These are phyloP conservation scores for Sylvia borin DNA, from an alignment of 2,797 vertebrate species.

Conservation along the genomic window DNA sequence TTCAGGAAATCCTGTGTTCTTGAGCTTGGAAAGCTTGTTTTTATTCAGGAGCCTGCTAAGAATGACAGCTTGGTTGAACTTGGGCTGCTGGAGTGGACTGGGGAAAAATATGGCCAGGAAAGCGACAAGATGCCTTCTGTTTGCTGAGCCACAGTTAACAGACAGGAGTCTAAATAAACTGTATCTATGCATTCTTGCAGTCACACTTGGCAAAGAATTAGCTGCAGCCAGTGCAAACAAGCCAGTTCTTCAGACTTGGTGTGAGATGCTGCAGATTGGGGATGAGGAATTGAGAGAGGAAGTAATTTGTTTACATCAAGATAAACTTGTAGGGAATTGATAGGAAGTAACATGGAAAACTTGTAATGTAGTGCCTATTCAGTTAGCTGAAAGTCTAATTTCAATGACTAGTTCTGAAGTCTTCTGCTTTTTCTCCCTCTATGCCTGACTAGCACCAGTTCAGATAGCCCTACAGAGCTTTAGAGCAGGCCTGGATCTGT, in stretches of 20 bases:
- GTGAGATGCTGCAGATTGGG: background rate
- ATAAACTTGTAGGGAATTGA: background rate
- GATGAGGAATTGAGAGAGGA: background rate
- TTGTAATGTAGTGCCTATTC: background rate
- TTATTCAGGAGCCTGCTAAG: background rate
- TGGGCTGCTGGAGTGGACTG: background rate
- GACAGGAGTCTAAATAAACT: background rate
- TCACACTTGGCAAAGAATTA: background rate
- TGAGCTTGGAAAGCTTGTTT: conserved; percentile 3
- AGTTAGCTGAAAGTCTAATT: background rate
- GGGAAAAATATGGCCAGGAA: background rate
- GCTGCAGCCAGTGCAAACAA: background rate
- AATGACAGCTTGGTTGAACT: conserved; percentile 5
- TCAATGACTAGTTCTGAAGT: background rate
- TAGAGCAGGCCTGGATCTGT: background rate
- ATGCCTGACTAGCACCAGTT: background rate
- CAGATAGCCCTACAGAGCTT: background rate
- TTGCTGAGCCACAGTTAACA: background rate
- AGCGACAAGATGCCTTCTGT: background rate
- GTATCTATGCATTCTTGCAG: background rate
- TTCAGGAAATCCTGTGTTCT: conserved; percentile 64
- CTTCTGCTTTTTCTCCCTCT: background rate
- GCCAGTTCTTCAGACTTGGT: background rate
- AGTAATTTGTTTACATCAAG: background rate
- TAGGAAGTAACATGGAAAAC: background rate